A percentile compares a stretch with the other conserved stretches of the same genome.
These are phyloP conservation scores for Sialis fuliginosa DNA, from an alignment of 2,888 invertebrate species.

Conservation along the genomic window DNA sequence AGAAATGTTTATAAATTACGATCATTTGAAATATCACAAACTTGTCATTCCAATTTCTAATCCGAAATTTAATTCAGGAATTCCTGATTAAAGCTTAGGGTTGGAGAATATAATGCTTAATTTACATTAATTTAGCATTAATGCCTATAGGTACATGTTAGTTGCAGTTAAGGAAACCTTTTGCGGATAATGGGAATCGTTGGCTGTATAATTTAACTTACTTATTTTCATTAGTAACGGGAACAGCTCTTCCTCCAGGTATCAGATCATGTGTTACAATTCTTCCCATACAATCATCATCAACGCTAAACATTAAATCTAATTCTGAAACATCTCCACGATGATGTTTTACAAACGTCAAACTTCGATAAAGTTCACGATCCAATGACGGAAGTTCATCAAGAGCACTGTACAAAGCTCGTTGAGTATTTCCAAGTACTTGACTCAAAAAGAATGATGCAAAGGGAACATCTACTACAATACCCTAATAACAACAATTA, in stretches of 20 bases:
- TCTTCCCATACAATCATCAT: conserved; percentile 87
- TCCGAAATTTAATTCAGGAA: not conserved
- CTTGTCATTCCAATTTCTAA: not conserved
- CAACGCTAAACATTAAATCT: conserved; percentile 90
- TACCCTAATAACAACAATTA: conserved; percentile 41
- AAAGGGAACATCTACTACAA: conserved; percentile 96
- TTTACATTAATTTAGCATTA: not conserved
- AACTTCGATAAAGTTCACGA: conserved; percentile 84
- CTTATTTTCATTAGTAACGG: conserved; percentile 96
- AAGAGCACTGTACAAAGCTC: conserved; percentile 88
- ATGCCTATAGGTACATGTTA: no score
- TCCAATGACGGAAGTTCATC: conserved; percentile 96
- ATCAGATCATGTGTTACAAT: conserved; percentile 89
- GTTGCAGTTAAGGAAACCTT: not conserved
- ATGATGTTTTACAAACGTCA: conserved; percentile 90
- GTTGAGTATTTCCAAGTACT: conserved; percentile 82
- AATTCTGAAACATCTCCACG: conserved; percentile 84
- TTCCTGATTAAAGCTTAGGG: not conserved
- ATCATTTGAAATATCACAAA: not conserved
- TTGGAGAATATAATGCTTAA: not conserved
- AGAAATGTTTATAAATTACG: not conserved
- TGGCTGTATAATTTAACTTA: conserved; percentile 22
- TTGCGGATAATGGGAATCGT: not conserved
- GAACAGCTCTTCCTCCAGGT: conserved; percentile 82
- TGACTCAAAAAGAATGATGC: conserved; percentile 97